Conservation (phyloP, 1,140 invertebrate genomes). For the Drosophila pseudoananassae region DNA sequence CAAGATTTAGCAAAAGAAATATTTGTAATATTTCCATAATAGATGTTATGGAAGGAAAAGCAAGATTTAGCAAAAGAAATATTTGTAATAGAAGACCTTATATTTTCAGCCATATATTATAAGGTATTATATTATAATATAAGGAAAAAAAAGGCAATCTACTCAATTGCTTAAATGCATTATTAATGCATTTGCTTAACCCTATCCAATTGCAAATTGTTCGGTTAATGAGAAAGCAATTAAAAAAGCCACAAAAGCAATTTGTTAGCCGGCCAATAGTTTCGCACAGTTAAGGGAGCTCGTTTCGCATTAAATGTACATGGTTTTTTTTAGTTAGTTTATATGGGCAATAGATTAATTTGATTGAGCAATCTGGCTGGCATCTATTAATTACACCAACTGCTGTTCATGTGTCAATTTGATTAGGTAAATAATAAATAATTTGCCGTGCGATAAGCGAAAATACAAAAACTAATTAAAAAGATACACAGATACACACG, state of each 20-base stretch:
- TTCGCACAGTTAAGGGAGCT: neutral
- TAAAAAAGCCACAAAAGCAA: conserved; percentile 20
- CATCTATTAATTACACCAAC: conserved; percentile 48
- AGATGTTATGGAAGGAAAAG: too few relatives aligned
- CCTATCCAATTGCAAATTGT: conserved; percentile 49
- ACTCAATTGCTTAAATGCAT: conserved; percentile 6
- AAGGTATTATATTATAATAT: too few relatives aligned
- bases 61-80: too few relatives aligned
- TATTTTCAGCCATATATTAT: too few relatives aligned
- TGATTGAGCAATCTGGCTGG: conserved; percentile 39
- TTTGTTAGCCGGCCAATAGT: conserved; percentile 14
- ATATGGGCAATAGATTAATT: conserved; percentile 22
- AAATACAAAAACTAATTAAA: conserved; percentile 47
- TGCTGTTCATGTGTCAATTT: conserved; percentile 70
- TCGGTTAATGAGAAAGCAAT: conserved; percentile 44
- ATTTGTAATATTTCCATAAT: too few relatives aligned
- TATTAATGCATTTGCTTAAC: conserved; percentile 2
- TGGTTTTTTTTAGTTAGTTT: neutral
- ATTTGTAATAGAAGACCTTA: too few relatives aligned
- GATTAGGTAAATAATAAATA: conserved; percentile 69
- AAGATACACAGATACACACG: conserved; percentile 6
- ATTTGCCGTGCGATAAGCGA: conserved; percentile 36
- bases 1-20: too few relatives aligned
- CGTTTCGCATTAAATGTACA: neutral
- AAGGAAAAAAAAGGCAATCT: too few relatives aligned